Evolutionary conservation across 64 coral and sea anemone species (phyloP).

Genomic region (Astreopora myriophthalma): DNA sequence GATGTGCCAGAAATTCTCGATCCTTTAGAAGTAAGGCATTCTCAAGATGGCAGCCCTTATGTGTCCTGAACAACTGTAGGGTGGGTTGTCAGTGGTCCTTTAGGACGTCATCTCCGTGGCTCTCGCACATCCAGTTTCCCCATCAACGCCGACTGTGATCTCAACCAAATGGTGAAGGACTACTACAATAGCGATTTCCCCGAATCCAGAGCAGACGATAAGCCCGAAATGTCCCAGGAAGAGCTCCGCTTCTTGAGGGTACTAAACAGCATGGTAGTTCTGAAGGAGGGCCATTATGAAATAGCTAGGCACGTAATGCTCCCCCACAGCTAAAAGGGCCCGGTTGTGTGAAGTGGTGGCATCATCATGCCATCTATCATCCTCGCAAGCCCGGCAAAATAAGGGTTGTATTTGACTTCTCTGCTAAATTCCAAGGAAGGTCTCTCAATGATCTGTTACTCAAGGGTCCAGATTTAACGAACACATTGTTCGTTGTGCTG

Average conservation of each 20-base stretch:
- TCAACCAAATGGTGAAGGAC: conserved; percentile 24
- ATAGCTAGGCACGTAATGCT: conserved; percentile 36
- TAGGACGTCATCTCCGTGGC: conserved; percentile 15
- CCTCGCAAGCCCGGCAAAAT: conserved; percentile 48
- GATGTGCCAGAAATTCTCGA: conserved; percentile 34
- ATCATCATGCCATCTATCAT: conserved; percentile 57
- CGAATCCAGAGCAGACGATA: background rate
- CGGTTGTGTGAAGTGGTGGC: conserved; percentile 49
- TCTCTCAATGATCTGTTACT: conserved; percentile 43
- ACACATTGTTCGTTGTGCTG: conserved; percentile 38
- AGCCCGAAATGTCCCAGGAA: background rate
- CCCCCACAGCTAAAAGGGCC: conserved; percentile 12
- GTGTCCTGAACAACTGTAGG: conserved; percentile 50
- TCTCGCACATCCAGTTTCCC: background rate
- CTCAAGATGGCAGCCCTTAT: conserved; percentile 54
- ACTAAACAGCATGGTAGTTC: background rate
- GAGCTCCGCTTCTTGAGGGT: conserved; percentile 22
- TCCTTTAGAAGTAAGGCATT: conserved; percentile 7
- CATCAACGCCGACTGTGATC: background rate
- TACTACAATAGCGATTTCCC: conserved; percentile 7
- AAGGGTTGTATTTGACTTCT: conserved; percentile 47
- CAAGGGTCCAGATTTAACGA: conserved; percentile 69
- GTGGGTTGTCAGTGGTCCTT: conserved; percentile 61
- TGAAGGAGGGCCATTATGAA: background rate
- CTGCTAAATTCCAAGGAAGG: conserved; percentile 42